Evolutionary conservation across 2,797 vertebrate species (phyloP).

Genomic region (Perodicticus potto): DNA sequence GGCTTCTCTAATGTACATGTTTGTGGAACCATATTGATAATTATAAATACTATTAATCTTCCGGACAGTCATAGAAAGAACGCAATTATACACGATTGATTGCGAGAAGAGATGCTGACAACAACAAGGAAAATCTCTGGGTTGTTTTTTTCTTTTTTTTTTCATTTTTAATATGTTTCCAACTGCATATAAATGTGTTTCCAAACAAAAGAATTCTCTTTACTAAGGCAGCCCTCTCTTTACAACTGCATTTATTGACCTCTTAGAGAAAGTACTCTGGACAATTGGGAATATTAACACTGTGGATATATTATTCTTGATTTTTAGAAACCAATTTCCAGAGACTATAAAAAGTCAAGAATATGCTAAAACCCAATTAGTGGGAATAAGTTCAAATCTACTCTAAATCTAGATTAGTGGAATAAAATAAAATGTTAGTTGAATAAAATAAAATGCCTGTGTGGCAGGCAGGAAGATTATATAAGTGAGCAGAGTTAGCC

Average conservation of each 20-base stretch:
- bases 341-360: constrained; percentile 3
- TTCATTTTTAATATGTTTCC: constrained; percentile 47
- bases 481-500: not conserved
- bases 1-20: constrained; percentile 20
- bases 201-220: not conserved
- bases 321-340: constrained; percentile 23
- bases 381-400: not conserved
- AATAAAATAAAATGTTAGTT: not conserved
- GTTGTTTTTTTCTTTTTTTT: constrained; percentile 32
- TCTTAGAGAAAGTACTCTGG: not conserved
- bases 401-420: not conserved
- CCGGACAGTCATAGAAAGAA: constrained; percentile 54
- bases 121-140: not conserved
- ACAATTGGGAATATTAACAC: not conserved
- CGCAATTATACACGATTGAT: not conserved
- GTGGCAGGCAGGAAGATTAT: not conserved
- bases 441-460: not conserved
- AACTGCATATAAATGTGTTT: constrained; percentile 27
- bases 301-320: constrained; percentile 30
- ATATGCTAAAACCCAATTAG: not conserved
- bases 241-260: not conserved
- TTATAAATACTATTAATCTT: constrained; percentile 81
- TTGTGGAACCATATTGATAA: constrained; percentile 79
- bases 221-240: not conserved
- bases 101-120: constrained; percentile 63